Percentiles rank a stretch among this genome's conserved stretches.
Evolutionary conservation across 53 echinoderm and acorn worm genomes (phyloP).

Genomic region (Holothuria scabra): DNA sequence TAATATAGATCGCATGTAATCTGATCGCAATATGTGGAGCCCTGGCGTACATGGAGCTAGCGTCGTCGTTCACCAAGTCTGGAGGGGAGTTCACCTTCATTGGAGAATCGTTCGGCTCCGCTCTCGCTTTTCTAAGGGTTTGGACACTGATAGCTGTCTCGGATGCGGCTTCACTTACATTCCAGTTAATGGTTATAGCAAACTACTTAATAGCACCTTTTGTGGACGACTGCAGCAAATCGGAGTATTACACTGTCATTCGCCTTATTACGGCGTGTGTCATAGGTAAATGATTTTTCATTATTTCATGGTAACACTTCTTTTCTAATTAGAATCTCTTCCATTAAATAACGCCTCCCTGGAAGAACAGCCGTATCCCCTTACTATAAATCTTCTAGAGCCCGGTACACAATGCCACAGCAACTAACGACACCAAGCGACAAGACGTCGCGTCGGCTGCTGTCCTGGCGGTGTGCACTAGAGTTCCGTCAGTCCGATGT

Average conservation of each 20-base stretch:
- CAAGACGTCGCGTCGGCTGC: no score
- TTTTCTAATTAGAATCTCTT: no score
- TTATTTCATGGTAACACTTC: no score
- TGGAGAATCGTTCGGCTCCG: conserved; percentile 54
- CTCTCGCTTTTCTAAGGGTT: conserved; percentile 58
- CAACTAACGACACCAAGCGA: no score
- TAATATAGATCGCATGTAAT: conserved; percentile 51
- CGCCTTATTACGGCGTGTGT: conserved; percentile 60
- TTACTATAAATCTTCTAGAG: no score
- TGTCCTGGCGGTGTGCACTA: no score
- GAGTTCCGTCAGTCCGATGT: no score
- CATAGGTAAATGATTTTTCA: conserved; percentile 64
- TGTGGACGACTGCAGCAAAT: conserved; percentile 39
- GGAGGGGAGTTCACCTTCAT: conserved; percentile 78
- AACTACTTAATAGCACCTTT: conserved; percentile 61
- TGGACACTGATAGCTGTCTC: conserved; percentile 61
- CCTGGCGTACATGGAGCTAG: conserved; percentile 73
- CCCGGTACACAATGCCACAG: no score
- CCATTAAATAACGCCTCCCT: no score
- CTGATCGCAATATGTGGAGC: conserved; percentile 66
- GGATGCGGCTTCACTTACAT: conserved; percentile 44
- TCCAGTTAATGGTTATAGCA: conserved; percentile 56
- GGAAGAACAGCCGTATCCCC: no score
- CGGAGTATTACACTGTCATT: conserved; percentile 19
- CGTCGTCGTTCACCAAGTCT: conserved; percentile 73